Conservation (phyloP, 2,113 vertebrate species). For the Atlantisia rogersi region DNA sequence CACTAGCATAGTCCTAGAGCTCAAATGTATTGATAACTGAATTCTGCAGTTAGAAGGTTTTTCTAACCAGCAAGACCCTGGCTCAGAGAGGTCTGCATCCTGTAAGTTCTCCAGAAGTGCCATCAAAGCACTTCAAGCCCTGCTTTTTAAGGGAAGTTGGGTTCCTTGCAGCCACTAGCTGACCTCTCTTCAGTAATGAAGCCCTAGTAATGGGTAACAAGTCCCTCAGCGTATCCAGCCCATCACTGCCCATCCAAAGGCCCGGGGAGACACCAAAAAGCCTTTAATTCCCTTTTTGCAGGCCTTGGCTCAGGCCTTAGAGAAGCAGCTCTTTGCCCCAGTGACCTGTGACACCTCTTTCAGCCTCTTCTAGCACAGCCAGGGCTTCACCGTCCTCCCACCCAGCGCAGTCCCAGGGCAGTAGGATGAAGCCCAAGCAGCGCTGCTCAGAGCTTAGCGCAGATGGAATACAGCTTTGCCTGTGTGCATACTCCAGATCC, state of each 20-base stretch:
- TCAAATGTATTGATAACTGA: not conserved
- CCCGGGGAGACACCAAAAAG: not conserved
- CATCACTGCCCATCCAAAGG: not conserved
- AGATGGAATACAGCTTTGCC: not conserved
- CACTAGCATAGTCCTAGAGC: not conserved
- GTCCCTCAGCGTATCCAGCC: not conserved
- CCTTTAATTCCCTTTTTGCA: not conserved
- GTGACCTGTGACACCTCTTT: not conserved
- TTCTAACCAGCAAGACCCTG: not conserved
- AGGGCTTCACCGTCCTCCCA: rapidly evolving
- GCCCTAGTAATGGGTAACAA: not conserved
- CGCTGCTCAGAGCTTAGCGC: not conserved
- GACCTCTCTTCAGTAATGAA: not conserved
- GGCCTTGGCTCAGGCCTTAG: not conserved
- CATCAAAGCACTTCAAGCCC: not conserved
- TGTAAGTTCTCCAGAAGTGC: not conserved
- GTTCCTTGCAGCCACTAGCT: not conserved
- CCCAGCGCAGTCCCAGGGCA: not conserved
- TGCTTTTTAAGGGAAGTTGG: not conserved
- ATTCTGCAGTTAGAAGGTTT: not conserved
- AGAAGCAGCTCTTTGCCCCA: not conserved
- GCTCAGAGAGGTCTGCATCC: not conserved
- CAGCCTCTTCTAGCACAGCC: not conserved
- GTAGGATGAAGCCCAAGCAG: not conserved
- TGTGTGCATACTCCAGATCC: not conserved